phyloP scores from a whole-genome alignment of 2,888 invertebrate genomes.

The Habroteleia sp. region DNA sequence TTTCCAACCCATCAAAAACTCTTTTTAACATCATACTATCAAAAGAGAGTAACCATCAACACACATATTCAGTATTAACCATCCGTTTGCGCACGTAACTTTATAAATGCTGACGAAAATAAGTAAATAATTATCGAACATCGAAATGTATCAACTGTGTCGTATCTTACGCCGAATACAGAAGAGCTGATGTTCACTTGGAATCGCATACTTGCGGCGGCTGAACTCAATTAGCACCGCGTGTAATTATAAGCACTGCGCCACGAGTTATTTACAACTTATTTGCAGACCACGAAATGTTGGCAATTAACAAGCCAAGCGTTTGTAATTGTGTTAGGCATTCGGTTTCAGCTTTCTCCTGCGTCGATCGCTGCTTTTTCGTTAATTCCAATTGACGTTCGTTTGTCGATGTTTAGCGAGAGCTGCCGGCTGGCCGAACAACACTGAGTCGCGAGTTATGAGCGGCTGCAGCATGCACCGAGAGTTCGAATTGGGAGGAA shows the following conservation, averaged over 20 bases:
- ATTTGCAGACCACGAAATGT: constrained; percentile 10
- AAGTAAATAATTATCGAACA: too few species aligned
- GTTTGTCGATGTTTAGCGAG: constrained; percentile 27
- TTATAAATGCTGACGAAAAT: too few species aligned
- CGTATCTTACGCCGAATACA: too few species aligned
- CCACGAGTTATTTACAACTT: constrained; percentile 15
- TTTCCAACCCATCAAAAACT: too few species aligned
- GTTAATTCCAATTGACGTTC: constrained; percentile 24
- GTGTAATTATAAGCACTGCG: background rate
- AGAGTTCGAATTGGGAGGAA: constrained; percentile 56
- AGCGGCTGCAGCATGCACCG: constrained; percentile 9
- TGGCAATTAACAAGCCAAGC: constrained; percentile 26
- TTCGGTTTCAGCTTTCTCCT: constrained; percentile 11
- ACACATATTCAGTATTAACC: too few species aligned
- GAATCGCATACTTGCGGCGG: background rate
- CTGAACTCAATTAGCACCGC: constrained; percentile 2
- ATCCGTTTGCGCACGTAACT: too few species aligned
- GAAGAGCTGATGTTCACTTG: too few species aligned
- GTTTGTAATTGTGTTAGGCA: constrained; percentile 16
- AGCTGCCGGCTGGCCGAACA: background rate
- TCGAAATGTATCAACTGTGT: too few species aligned
- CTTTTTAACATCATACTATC: too few species aligned
- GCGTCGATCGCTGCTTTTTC: constrained; percentile 19
- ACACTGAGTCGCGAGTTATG: constrained; percentile 13
- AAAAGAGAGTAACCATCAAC: too few species aligned